Conservation (phyloP, 2,797 vertebrate genomes). For the Oreonectes daqikongensis region DNA sequence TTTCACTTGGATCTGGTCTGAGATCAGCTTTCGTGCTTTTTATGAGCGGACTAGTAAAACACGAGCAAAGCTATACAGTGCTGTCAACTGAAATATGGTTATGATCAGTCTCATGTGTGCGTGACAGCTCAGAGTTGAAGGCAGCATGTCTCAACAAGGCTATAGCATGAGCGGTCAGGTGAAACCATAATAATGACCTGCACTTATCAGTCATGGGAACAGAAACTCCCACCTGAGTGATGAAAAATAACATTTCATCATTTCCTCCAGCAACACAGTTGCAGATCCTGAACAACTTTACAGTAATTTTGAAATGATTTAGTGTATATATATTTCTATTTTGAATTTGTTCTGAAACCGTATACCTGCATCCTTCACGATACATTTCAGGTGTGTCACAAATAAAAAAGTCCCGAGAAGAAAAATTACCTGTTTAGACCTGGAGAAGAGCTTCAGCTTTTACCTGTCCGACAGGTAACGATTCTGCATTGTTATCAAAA, state of each 20-base stretch:
- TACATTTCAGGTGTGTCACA: slow-evolving; percentile 56
- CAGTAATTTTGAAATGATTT: no score
- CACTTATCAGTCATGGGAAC: slow-evolving; percentile 53
- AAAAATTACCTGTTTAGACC: slow-evolving; percentile 75
- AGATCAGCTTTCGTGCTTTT: background rate
- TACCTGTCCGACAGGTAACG: slow-evolving; percentile 64
- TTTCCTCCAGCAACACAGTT: background rate
- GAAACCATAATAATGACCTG: slow-evolving; percentile 32
- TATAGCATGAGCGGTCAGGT: background rate
- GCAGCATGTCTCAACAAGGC: slow-evolving; percentile 32
- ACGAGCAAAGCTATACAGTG: background rate
- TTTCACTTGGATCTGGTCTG: slow-evolving; percentile 2
- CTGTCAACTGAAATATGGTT: background rate
- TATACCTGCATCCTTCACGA: slow-evolving; percentile 42
- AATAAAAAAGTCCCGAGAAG: slow-evolving; percentile 53
- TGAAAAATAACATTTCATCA: slow-evolving; percentile 49
- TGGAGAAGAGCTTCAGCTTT: slow-evolving; percentile 67
- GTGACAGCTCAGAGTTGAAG: background rate
- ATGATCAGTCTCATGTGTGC: background rate
- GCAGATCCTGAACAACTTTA: background rate
- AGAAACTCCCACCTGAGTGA: slow-evolving; percentile 44
- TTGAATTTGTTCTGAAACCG: background rate
- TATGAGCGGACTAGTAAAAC: background rate
- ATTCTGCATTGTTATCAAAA: slow-evolving; percentile 48
- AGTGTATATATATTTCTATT: no score